Percentiles rank a stretch among this genome's conserved stretches.
Evolutionary conservation across 2,797 vertebrate genomes (phyloP).

Genomic region (Pipistrellus kuhlii): DNA sequence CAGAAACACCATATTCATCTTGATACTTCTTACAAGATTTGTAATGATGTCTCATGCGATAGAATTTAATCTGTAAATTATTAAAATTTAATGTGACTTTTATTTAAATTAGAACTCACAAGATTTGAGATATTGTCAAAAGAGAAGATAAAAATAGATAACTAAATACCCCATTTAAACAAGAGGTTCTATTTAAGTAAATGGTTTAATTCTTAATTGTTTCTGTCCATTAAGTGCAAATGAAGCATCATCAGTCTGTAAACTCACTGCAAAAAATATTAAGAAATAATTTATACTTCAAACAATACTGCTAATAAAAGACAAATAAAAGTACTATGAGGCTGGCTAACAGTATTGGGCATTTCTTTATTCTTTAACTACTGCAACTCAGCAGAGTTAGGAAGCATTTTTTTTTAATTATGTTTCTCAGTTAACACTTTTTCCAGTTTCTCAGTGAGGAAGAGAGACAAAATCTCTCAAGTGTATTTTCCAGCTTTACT

Average conservation of each 20-base stretch:
- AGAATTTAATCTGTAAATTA: constrained; percentile 89
- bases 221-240: neutral
- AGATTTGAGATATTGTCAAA: constrained; percentile 43
- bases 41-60: constrained; percentile 90
- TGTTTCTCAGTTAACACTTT: constrained; percentile 47
- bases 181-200: constrained; percentile 64
- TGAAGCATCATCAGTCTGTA: neutral
- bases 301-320: neutral
- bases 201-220: neutral
- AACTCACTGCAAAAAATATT: neutral
- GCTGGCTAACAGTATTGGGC: neutral
- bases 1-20: constrained; percentile 89
- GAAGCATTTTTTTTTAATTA: neutral
- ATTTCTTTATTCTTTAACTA: constrained; percentile 49
- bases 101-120: constrained; percentile 62
- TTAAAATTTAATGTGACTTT: constrained; percentile 83
- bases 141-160: neutral
- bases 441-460: constrained; percentile 62
- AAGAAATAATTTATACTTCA: constrained; percentile 58
- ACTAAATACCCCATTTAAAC: constrained; percentile 50
- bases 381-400: neutral
- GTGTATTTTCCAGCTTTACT: constrained; percentile 57
- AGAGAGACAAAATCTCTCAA: constrained; percentile 16
- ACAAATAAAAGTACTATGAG: constrained; percentile 46
- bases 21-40: constrained; percentile 90